These are phyloP conservation scores for Tryphoninae sp. DNA, from an alignment of 2,888 invertebrate genomes.

Conservation along the genomic window DNA sequence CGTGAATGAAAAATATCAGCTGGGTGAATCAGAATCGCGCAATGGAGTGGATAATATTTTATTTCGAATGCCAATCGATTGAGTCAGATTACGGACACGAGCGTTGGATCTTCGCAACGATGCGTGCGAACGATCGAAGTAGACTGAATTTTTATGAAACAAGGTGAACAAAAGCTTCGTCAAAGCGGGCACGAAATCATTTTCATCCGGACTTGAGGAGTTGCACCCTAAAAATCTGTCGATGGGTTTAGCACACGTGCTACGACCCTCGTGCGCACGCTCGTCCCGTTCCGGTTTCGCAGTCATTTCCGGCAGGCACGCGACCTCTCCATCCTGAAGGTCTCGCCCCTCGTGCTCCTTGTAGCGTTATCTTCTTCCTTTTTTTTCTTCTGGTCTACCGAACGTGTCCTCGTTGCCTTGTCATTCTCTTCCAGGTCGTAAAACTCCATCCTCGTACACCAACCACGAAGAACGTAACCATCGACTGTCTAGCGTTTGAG, in stretches of 20 bases:
- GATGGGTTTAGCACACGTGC: constrained; percentile 46
- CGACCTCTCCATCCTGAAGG: constrained; percentile 61
- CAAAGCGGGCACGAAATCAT: constrained; percentile 21
- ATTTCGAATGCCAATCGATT: constrained; percentile 36
- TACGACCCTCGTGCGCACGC: constrained; percentile 41
- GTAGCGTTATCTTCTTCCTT: not conserved
- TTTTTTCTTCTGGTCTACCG: constrained; percentile 13
- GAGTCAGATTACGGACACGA: constrained; percentile 37
- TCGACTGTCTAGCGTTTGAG: constrained; percentile 9
- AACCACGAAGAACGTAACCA: constrained; percentile 17
- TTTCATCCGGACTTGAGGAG: constrained; percentile 1
- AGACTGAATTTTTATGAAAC: not conserved
- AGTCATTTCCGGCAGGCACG: constrained; percentile 70
- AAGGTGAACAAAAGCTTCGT: not conserved
- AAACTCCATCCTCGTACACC: constrained; percentile 55
- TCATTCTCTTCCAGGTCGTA: constrained; percentile 62
- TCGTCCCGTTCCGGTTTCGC: constrained; percentile 67
- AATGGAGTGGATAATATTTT: constrained; percentile 29
- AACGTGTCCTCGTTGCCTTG: constrained; percentile 42
- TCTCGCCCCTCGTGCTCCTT: constrained; percentile 25
- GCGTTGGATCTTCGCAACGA: not conserved
- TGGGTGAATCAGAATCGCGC: constrained; percentile 48
- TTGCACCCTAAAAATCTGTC: constrained; percentile 51
- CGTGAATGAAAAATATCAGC: constrained; percentile 36
- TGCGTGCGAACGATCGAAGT: not conserved